phyloP scores from a whole-genome alignment of 2,888 invertebrate species.

The Cordilura impudica region DNA sequence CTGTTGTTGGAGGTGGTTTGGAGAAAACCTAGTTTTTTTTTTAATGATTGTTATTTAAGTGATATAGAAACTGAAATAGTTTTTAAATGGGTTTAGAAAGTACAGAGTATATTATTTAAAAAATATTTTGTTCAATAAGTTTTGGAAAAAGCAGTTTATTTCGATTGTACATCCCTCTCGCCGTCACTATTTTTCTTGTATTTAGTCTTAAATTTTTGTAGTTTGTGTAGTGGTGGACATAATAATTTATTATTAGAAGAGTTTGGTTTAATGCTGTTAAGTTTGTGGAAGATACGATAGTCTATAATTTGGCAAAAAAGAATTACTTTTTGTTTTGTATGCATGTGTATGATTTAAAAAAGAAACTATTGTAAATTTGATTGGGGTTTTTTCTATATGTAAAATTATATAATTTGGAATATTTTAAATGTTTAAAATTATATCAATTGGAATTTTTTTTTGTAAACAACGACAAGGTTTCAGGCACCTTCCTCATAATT shows the following conservation, averaged over 20 bases:
- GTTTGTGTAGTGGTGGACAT: neutral
- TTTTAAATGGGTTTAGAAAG: no score
- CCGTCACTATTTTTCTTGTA: neutral
- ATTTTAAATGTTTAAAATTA: no score
- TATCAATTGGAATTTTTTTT: no score
- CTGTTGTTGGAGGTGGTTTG: neutral
- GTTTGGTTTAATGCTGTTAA: conserved; percentile 54
- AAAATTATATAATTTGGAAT: no score
- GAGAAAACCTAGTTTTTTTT: neutral
- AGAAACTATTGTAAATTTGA: no score
- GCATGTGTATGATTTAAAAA: neutral
- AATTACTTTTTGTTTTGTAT: conserved; percentile 55
- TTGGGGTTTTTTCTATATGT: no score
- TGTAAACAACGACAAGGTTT: neutral
- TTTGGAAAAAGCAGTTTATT: no score
- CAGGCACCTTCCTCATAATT: neutral
- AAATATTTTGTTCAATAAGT: no score
- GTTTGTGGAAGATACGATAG: conserved; percentile 77
- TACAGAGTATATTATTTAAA: no score
- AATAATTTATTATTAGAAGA: neutral
- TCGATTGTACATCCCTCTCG: neutral
- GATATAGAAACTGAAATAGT: no score
- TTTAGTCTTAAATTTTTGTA: neutral
- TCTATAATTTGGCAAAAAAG: conserved; percentile 77
- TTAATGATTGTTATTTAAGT: neutral